These are phyloP conservation scores for Troides helena DNA, from an alignment of 2,888 invertebrate species.

Conservation along the genomic window DNA sequence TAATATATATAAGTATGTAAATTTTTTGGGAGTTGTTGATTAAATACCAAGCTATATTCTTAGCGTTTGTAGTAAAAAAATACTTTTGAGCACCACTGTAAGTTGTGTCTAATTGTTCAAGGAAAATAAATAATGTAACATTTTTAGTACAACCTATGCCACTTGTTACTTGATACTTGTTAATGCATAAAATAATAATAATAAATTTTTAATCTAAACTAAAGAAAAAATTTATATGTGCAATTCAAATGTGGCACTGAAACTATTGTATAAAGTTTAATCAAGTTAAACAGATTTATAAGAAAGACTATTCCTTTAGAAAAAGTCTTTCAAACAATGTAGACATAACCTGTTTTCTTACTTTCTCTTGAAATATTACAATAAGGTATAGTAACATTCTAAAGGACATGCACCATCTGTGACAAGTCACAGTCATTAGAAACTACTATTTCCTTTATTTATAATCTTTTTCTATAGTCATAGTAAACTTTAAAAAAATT, in stretches of 20 bases:
- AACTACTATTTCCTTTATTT: background rate
- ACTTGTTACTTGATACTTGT: background rate
- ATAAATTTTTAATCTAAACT: background rate
- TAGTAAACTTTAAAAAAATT: background rate
- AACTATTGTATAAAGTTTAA: background rate
- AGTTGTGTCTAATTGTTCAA: no score
- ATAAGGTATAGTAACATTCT: background rate
- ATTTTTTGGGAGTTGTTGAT: no score
- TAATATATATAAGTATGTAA: no score
- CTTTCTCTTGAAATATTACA: background rate
- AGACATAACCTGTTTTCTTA: constrained; percentile 2
- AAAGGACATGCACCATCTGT: background rate
- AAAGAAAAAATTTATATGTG: background rate
- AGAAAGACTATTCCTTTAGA: background rate
- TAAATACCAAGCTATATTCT: no score
- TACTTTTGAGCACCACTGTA: no score
- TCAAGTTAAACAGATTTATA: background rate
- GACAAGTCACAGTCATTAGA: background rate
- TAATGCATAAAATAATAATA: background rate
- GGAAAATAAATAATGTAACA: no score
- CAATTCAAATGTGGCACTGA: background rate
- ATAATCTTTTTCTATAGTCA: background rate
- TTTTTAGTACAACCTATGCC: background rate
- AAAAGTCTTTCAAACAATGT: background rate
- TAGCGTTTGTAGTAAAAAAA: no score